phyloP scores from a whole-genome alignment of 1,140 invertebrate genomes.

The Drosophila melanogaster region DNA sequence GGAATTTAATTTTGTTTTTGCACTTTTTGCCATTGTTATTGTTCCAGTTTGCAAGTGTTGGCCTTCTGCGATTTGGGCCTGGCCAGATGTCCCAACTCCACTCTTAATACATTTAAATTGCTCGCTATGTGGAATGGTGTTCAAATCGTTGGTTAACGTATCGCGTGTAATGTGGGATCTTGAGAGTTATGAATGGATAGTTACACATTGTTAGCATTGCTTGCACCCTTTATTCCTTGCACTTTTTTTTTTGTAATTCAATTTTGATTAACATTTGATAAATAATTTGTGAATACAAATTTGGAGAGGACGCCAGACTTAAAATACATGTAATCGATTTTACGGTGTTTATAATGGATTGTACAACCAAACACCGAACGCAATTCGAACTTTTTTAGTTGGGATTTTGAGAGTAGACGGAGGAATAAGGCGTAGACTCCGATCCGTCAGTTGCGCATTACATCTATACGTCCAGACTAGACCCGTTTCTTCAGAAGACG shows the following conservation, averaged over 20 bases:
- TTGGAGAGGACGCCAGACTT: no score
- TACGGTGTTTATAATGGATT: background rate
- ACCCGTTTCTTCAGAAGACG: background rate
- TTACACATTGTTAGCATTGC: background rate
- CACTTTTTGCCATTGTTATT: slow-evolving; percentile 19
- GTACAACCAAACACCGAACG: background rate
- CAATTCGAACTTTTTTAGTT: background rate
- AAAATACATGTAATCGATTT: background rate
- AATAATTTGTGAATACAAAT: background rate
- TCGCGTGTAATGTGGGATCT: no score
- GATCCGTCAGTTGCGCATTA: background rate
- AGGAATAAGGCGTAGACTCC: background rate
- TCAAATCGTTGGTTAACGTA: slow-evolving; percentile 28
- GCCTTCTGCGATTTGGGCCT: slow-evolving; percentile 62
- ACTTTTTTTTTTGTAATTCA: no score
- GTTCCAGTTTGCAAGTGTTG: slow-evolving; percentile 18
- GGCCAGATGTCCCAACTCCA: slow-evolving; percentile 31
- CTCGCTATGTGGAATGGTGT: slow-evolving; percentile 13
- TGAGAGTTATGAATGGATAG: background rate
- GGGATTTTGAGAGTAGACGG: background rate
- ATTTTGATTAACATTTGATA: no score
- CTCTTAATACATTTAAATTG: slow-evolving; percentile 73
- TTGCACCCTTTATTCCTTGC: no score
- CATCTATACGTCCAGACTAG: background rate
- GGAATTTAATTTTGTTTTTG: slow-evolving; percentile 40